Evolutionary conservation across 2,888 invertebrate genomes (phyloP).

Genomic region (Conus canariensis): DNA sequence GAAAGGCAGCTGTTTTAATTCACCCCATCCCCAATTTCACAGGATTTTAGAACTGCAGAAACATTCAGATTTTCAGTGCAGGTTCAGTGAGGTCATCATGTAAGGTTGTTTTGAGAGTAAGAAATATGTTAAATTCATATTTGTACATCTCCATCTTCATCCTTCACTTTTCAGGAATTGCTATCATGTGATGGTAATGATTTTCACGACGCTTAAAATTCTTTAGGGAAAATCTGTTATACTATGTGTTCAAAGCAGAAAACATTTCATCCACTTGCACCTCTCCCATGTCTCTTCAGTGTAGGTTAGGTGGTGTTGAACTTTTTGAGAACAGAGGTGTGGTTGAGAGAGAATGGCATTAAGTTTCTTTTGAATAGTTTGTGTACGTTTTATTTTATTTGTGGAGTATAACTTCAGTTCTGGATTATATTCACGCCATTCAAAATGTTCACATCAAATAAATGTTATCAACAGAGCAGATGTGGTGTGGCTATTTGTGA

Average conservation of each 20-base stretch:
- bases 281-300: neutral
- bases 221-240: neutral
- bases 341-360: neutral
- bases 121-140: neutral
- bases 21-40: neutral
- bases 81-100: neutral
- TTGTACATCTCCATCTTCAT: neutral
- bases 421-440: neutral
- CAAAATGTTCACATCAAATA: neutral
- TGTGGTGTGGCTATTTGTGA: no score
- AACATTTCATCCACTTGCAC: neutral
- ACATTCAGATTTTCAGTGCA: neutral
- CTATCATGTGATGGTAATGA: neutral
- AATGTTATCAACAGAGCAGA: neutral
- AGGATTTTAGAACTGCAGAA: neutral
- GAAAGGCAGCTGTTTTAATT: neutral
- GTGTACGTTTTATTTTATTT: no score
- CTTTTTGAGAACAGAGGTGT: no score
- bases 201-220: neutral
- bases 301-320: no score
- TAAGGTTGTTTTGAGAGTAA: neutral
- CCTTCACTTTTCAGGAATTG: neutral
- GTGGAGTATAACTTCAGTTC: neutral
- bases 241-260: neutral
- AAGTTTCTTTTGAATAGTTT: neutral